These are phyloP conservation scores for Podotricha telesiphe DNA, from an alignment of 2,888 invertebrate genomes.

Conservation along the genomic window DNA sequence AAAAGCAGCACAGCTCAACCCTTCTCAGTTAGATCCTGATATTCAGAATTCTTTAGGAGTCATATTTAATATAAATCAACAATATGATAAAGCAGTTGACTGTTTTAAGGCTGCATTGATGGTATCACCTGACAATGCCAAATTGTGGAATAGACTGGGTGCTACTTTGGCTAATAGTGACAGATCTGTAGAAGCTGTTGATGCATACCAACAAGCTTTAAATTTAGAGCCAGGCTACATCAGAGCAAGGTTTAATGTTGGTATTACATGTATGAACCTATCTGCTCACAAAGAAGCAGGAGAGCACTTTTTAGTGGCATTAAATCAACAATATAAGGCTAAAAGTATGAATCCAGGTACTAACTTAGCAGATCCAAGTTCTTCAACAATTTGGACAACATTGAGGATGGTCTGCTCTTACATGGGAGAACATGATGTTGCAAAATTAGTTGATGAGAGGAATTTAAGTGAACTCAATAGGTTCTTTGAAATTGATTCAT, in stretches of 20 bases:
- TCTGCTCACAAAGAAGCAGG: conserved; percentile 97
- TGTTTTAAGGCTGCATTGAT: conserved; percentile 96
- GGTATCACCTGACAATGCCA: conserved; percentile 91
- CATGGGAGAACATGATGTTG: conserved; percentile 87
- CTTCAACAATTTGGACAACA: conserved; percentile 97
- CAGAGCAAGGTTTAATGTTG: conserved; percentile 97
- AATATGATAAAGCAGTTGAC: conserved; percentile 98
- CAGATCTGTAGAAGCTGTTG: conserved; percentile 97
- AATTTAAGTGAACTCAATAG: conserved; percentile 85
- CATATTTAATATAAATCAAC: conserved; percentile 95
- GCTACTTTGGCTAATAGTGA: conserved; percentile 98
- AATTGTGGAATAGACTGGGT: conserved; percentile 98
- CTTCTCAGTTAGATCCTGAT: conserved; percentile 91
- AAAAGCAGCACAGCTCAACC: conserved; percentile 90
- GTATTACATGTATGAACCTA: conserved; percentile 98
- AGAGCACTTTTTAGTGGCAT: conserved; percentile 96
- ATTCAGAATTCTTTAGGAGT: conserved; percentile 97
- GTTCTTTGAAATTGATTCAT: conserved; percentile 67
- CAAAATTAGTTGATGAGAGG: conserved; percentile 84
- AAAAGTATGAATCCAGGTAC: conserved; percentile 67
- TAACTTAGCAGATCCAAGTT: conserved; percentile 84
- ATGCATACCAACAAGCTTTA: conserved; percentile 96
- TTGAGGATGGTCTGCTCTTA: conserved; percentile 93
- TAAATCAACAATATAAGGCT: conserved; percentile 93
- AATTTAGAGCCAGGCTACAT: conserved; percentile 97